phyloP scores from a whole-genome alignment of 2,888 invertebrate genomes.

The Cryptus armator region DNA sequence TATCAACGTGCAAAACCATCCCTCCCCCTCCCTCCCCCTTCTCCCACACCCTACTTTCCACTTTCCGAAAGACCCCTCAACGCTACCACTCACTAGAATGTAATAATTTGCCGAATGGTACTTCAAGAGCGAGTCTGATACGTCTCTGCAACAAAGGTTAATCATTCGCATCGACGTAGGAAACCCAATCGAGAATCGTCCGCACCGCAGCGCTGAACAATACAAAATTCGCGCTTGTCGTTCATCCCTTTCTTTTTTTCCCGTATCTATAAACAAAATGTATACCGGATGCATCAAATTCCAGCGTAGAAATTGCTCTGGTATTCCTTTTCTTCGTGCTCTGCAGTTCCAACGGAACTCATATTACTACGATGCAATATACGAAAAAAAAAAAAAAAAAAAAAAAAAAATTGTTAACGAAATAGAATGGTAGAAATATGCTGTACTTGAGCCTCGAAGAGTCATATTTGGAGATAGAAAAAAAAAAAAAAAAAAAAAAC shows the following conservation, averaged over 20 bases:
- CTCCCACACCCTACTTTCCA: slow-evolving; percentile 33
- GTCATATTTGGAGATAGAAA: neutral
- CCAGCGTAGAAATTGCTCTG: neutral
- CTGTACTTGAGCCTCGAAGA: neutral
- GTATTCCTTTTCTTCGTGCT: neutral
- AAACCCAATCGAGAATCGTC: slow-evolving; percentile 27
- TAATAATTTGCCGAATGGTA: slow-evolving; percentile 80
- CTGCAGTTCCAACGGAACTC: neutral
- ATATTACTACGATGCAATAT: neutral
- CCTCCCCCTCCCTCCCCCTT: neutral
- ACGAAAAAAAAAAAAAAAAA: neutral
- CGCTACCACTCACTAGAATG: slow-evolving; percentile 77
- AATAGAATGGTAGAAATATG: neutral
- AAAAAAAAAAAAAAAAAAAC: too few species aligned
- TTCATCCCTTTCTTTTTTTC: neutral
- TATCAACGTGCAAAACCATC: slow-evolving; percentile 72
- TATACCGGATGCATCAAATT: neutral
- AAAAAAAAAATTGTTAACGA: neutral
- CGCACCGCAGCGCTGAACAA: neutral
- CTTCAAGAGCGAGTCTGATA: slow-evolving; percentile 47
- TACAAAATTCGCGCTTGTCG: neutral
- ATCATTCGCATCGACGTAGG: slow-evolving; percentile 44
- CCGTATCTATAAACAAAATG: neutral
- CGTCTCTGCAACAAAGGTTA: slow-evolving; percentile 65
- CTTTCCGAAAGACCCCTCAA: slow-evolving; percentile 55